Conservation (phyloP, 1,140 invertebrate species). For the Steinernema feltiae region DNA sequence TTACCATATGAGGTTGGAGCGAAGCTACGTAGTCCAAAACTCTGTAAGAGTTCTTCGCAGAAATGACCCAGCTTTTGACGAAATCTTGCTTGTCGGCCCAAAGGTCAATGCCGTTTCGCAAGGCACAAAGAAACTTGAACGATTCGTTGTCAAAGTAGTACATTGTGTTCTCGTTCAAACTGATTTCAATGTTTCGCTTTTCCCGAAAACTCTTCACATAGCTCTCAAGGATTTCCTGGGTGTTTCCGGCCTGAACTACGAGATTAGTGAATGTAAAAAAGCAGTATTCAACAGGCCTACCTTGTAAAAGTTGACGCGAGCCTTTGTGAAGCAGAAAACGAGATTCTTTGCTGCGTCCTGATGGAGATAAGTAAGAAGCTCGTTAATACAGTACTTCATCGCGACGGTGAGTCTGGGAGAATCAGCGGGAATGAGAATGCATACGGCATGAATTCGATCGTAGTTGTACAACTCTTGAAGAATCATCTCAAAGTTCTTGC, state of each 20-base stretch:
- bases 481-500: conserved; percentile 36
- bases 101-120: conserved; percentile 17
- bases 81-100: conserved; percentile 25
- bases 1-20: not conserved
- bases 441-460: conserved; percentile 41
- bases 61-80: conserved; percentile 25
- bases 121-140: too few relatives aligned
- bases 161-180: not conserved
- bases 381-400: conserved; percentile 51
- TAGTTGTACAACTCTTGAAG: conserved; percentile 19
- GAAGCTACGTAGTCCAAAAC: conserved; percentile 29
- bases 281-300: too few relatives aligned
- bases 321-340: conserved; percentile 42
- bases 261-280: too few relatives aligned
- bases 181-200: conserved; percentile 16
- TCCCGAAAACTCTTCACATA: not conserved
- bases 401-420: conserved; percentile 24
- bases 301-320: conserved; percentile 33
- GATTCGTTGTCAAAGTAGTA: too few relatives aligned
- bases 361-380: conserved; percentile 37
- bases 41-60: conserved; percentile 24
- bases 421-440: conserved; percentile 49
- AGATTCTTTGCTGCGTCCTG: conserved; percentile 38
- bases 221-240: conserved; percentile 21
- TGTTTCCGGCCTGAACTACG: too few relatives aligned